These are phyloP conservation scores for Dinothrombium tinctorium DNA, from an alignment of 1,140 invertebrate species.

Conservation along the genomic window DNA sequence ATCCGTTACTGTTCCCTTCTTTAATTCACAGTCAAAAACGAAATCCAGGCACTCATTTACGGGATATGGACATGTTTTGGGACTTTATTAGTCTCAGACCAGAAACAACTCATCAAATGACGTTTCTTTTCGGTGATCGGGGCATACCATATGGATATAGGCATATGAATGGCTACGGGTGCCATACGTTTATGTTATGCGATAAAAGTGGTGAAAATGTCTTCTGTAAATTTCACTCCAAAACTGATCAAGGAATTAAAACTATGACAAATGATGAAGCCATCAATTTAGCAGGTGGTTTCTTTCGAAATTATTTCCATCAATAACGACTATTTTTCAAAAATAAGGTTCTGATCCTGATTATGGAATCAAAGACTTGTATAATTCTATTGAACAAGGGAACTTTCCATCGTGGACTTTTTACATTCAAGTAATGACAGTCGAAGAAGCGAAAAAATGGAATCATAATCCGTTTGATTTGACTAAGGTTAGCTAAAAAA, in stretches of 20 bases:
- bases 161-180: slow-evolving; percentile 86
- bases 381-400: slow-evolving; percentile 57
- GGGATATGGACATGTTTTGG: slow-evolving; percentile 84
- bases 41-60: slow-evolving; percentile 75
- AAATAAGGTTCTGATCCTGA: slow-evolving; percentile 58
- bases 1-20: slow-evolving; percentile 75
- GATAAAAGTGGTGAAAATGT: slow-evolving; percentile 47
- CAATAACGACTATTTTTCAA: no score
- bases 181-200: slow-evolving; percentile 78
- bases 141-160: slow-evolving; percentile 80
- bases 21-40: slow-evolving; percentile 84
- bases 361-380: slow-evolving; percentile 60
- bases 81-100: slow-evolving; percentile 73
- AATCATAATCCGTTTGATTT: slow-evolving; percentile 73
- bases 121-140: slow-evolving; percentile 66
- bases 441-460: slow-evolving; percentile 30
- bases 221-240: slow-evolving; percentile 68
- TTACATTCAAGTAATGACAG: slow-evolving; percentile 36
- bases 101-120: slow-evolving; percentile 62
- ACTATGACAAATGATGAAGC: slow-evolving; percentile 50
- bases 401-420: slow-evolving; percentile 59
- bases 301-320: no score
- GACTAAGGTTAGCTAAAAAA: slow-evolving; percentile 71
- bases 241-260: slow-evolving; percentile 71
- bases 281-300: slow-evolving; percentile 36